Base-by-base conservation (phyloP, 2,888 invertebrate species). In the Sminthurinus aureus region DNA sequence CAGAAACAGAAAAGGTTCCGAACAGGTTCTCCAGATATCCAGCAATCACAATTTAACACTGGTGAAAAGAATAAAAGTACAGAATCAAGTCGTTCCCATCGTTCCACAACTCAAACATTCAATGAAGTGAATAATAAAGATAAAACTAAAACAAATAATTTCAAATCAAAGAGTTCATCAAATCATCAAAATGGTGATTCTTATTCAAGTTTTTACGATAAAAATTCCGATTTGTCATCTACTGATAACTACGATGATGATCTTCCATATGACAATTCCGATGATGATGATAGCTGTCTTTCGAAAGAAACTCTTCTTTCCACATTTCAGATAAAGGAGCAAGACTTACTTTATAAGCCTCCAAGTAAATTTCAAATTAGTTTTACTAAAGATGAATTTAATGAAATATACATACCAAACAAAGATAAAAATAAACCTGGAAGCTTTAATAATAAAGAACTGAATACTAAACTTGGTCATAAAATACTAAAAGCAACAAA, bases 401-500 rank as follows among this genome's bases (percentile, higher is more conserved):
- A 18, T 13, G n/a, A 67, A 67, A n/a, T 67, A 13, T 67, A n/a
- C n/a, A n/a, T n/a, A n/a, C n/a, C n/a, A n/a, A n/a, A n/a, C n/a
- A n/a, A n/a, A n/a, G n/a, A n/a, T n/a, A n/a, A n/a, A n/a, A n/a
- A 13, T 20, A 8, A 13, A 18, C n/a, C 9, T 67, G 67, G 67
- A 18, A 13, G n/a, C 9, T 67, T 67, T 20, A 67, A 67, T 13
- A 9, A 13, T 8, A 18, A 18, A 13, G 20, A 13, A 6, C n/a
- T 13, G 12, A 20, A 67, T 8, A 67, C 9, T n/a, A 67, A n/a
- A 6, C 15, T 67, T 18, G n/a, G n/a, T 67, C 15, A 67, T 6
- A 67, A 67, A 18, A 67, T 67, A 6, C n/a, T 67, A 8, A n/a
- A 67, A 67, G 67, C 67, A 67, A 67, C 67, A 67, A 67, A 67